Evolutionary conservation across 2,113 vertebrate genomes (phyloP).

Genomic region (Xerus inauris): DNA sequence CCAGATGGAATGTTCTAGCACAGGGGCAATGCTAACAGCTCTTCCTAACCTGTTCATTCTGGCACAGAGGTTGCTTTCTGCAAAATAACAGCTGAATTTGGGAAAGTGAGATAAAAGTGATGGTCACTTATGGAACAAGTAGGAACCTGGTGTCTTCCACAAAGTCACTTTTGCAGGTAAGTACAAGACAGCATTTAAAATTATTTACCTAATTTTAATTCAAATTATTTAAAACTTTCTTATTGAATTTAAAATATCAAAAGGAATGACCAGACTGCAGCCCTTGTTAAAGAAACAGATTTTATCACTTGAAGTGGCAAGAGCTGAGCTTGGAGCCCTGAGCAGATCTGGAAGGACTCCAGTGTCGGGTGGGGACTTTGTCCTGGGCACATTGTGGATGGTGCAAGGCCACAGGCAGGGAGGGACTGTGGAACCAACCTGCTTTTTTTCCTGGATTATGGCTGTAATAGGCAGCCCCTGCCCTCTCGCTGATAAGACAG

Average conservation of each 20-base stretch:
- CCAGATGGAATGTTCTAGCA: not conserved
- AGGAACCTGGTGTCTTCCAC: not conserved
- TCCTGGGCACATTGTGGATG: not conserved
- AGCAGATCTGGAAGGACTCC: not conserved
- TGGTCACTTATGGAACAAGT: not conserved
- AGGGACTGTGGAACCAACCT: not conserved
- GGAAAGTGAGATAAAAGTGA: not conserved
- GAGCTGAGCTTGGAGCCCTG: not conserved
- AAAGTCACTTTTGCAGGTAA: not conserved
- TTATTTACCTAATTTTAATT: not conserved
- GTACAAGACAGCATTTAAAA: not conserved
- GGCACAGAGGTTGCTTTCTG: not conserved
- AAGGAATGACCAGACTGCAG: accelerated
- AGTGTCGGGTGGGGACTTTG: not conserved
- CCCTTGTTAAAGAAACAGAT: not conserved
- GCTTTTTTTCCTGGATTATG: not conserved
- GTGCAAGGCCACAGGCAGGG: not conserved
- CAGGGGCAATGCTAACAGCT: not conserved
- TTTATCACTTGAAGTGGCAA: no score
- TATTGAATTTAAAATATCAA: not conserved
- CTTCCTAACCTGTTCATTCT: not conserved
- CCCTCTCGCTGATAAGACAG: not conserved
- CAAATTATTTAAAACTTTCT: not conserved
- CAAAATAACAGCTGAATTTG: not conserved
- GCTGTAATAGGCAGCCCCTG: accelerated